Evolutionary conservation across 2,888 invertebrate genomes (phyloP), one percentile per base, ranked within the genome.

Genomic region (Plebejus anna): DNA sequence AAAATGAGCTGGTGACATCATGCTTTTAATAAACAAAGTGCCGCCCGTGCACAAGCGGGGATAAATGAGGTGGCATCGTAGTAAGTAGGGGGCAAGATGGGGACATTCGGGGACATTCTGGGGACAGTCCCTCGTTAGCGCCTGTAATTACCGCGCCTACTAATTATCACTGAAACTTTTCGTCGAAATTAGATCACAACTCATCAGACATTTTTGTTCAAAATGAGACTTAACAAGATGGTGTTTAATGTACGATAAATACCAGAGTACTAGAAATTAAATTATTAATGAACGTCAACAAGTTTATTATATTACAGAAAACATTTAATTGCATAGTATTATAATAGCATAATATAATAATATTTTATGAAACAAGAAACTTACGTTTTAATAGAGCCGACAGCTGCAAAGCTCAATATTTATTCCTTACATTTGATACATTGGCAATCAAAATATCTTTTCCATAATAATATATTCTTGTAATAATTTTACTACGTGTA

Each of bases 111-210:
- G 66, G 28, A 61, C 7, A 61, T 28, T 22, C 32, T 5, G 6
- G 61, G 66, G 32, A 66, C 36, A 66, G 32, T 28, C 32, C 32
- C 32, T 66, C 66, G 16, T 66, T 66, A 66, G 66, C 36, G 66
- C 28, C 66, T 66, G 32, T 66, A 66, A 66, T 66, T 32, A 66
- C 66, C 32, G 66, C 32, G 32, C 66, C 66, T 66, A 66, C 66
- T 66, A 66, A 66, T 66, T 66, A 66, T 66, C 1, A 36, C 5
- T 32, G 32, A 66, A 66, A 66, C 22, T 28, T 32, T 28, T 36
- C 2, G 32, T 0, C 16, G 66, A 66, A 66, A 66, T 66, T 66
- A 66, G 32, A 66, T 36, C 66, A 16, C 32, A 36, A 36, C 32
- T 66, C 66, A 13, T 13, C 32, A 66, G 66, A 6, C 66, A 66